A percentile compares a stretch with the other conserved stretches of the same genome.
Conservation (phyloP, 2,797 vertebrate genomes). For the Apodemus agrarius region DNA sequence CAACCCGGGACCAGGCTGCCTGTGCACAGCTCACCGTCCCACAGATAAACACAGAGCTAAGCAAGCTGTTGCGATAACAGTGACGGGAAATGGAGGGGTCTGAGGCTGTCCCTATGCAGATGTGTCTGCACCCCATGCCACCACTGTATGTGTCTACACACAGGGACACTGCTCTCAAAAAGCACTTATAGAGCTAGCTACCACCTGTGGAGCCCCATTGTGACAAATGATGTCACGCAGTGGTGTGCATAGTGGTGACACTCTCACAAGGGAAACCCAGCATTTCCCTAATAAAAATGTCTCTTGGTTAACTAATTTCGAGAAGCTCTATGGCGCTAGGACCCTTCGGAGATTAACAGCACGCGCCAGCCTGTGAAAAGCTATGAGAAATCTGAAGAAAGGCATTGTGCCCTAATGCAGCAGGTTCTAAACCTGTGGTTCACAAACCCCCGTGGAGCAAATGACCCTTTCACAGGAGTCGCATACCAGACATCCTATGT, state of each 20-base stretch:
- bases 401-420: background rate
- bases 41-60: background rate
- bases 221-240: background rate
- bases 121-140: too few species aligned
- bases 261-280: background rate
- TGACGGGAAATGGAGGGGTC: background rate
- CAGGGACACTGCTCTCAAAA: background rate
- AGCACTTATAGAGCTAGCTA: background rate
- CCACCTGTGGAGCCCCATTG: background rate
- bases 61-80: background rate
- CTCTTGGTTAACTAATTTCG: background rate
- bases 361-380: background rate
- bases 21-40: too few species aligned
- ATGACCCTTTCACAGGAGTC: background rate
- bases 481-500: background rate
- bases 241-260: background rate
- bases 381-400: conserved; percentile 28
- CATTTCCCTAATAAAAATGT: background rate
- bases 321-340: background rate
- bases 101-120: background rate
- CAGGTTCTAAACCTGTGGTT: background rate
- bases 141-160: background rate
- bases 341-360: background rate
- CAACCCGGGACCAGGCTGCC: too few species aligned
- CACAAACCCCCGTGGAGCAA: too few species aligned